phyloP scores from a whole-genome alignment of 2,797 vertebrate genomes.

The Eospalax fontanierii region DNA sequence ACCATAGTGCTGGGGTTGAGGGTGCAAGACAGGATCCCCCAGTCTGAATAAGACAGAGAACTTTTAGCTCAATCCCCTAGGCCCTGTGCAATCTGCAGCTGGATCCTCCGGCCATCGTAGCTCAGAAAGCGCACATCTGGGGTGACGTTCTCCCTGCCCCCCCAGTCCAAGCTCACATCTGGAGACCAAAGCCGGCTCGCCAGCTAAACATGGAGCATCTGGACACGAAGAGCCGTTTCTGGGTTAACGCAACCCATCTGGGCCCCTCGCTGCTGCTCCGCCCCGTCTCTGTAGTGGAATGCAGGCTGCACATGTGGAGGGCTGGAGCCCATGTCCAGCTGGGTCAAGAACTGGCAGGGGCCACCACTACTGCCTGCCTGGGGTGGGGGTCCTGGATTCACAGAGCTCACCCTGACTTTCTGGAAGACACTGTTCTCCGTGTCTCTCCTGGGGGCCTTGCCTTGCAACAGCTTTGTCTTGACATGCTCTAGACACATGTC shows the following conservation, averaged over 20 bases:
- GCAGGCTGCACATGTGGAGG: conserved; percentile 68
- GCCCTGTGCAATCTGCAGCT: not conserved
- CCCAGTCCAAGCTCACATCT: conserved; percentile 73
- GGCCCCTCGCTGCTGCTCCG: conserved; percentile 39
- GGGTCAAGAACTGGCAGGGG: not conserved
- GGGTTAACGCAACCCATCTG: conserved; percentile 82
- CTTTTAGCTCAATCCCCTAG: not conserved
- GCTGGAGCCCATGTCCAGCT: not conserved
- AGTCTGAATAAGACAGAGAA: not conserved
- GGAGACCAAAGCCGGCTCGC: conserved; percentile 68
- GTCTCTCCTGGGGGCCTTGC: conserved; percentile 81
- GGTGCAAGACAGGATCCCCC: not conserved
- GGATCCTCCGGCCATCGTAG: not conserved
- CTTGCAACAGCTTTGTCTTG: conserved; percentile 86
- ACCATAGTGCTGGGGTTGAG: not conserved
- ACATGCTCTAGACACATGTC: conserved; percentile 86
- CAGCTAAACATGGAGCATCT: conserved; percentile 75
- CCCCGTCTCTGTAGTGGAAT: not conserved
- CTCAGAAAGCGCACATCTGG: conserved; percentile 63
- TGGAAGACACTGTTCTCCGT: conserved; percentile 48
- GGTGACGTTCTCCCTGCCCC: not conserved
- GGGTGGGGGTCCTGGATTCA: not conserved
- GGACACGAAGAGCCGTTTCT: conserved; percentile 70
- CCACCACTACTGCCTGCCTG: not conserved
- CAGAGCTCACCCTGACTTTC: not conserved